phyloP scores from a whole-genome alignment of 2,888 invertebrate genomes.

The Folsomia candida region DNA sequence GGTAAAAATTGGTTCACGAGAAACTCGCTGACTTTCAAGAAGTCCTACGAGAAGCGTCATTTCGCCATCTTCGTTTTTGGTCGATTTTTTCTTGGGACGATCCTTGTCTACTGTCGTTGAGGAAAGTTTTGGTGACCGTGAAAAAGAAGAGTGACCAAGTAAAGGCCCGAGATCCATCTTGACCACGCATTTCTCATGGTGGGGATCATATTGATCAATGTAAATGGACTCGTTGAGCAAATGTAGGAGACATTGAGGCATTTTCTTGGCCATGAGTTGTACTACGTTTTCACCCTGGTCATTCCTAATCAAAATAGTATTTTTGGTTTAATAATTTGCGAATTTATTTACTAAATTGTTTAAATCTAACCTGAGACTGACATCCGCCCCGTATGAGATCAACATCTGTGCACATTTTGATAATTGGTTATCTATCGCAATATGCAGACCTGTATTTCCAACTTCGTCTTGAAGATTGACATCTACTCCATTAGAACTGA shows the following conservation, averaged over 20 bases:
- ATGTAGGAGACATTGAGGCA: slow-evolving; percentile 33
- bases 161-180: slow-evolving; percentile 43
- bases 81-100: no score
- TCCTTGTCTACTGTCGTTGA: no score
- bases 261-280: slow-evolving; percentile 21
- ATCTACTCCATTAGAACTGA: slow-evolving; percentile 57
- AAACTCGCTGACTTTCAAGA: slow-evolving; percentile 25
- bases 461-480: slow-evolving; percentile 67
- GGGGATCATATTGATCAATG: slow-evolving; percentile 37
- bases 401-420: slow-evolving; percentile 80
- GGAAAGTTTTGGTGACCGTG: no score
- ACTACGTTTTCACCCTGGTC: slow-evolving; percentile 29
- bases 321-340: not conserved
- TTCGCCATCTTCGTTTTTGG: slow-evolving; percentile 19
- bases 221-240: slow-evolving; percentile 34
- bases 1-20: slow-evolving; percentile 31
- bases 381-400: slow-evolving; percentile 80
- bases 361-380: slow-evolving; percentile 64
- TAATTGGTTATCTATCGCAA: slow-evolving; percentile 81
- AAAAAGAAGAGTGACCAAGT: no score
- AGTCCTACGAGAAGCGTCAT: slow-evolving; percentile 35
- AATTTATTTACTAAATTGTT: no score
- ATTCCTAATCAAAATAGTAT: no score
- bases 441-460: slow-evolving; percentile 79
- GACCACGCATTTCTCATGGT: slow-evolving; percentile 38